Evolutionary conservation across 1,140 invertebrate genomes (phyloP).

Genomic region (Platyscapa corneri): DNA sequence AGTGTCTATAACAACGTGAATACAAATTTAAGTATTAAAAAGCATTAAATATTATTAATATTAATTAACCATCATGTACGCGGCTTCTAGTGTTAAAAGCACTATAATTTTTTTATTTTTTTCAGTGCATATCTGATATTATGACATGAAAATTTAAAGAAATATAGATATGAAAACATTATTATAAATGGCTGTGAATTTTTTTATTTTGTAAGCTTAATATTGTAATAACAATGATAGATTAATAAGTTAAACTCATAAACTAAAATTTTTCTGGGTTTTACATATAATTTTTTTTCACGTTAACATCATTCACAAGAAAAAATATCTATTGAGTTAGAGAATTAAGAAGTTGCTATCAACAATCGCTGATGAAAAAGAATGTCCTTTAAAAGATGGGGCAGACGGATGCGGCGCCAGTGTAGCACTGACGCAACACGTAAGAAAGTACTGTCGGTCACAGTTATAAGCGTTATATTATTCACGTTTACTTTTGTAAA

Average conservation of each 20-base stretch:
- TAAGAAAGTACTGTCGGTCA: slow-evolving; percentile 53
- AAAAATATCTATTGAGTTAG: not conserved
- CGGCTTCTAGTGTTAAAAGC: not conserved
- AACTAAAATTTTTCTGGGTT: too few relatives aligned
- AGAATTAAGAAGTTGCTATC: not conserved
- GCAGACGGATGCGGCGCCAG: slow-evolving; percentile 64
- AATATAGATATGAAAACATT: not conserved
- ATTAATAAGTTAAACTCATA: too few relatives aligned
- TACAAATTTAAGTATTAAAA: not conserved
- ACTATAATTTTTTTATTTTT: not conserved
- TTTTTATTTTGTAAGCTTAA: not conserved
- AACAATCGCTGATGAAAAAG: slow-evolving; percentile 2
- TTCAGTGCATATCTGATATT: not conserved
- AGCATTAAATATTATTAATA: not conserved
- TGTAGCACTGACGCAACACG: slow-evolving; percentile 68
- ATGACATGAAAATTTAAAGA: not conserved
- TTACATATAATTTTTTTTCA: not conserved
- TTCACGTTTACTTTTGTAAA: not conserved
- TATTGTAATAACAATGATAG: too few relatives aligned
- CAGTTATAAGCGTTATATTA: not conserved
- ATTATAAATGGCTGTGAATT: not conserved
- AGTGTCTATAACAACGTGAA: not conserved
- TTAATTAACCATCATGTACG: not conserved
- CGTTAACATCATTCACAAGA: not conserved
- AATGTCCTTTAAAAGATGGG: slow-evolving; percentile 46